These are phyloP conservation scores for Hucho hucho DNA, from an alignment of 2,113 vertebrate species.

Conservation along the genomic window DNA sequence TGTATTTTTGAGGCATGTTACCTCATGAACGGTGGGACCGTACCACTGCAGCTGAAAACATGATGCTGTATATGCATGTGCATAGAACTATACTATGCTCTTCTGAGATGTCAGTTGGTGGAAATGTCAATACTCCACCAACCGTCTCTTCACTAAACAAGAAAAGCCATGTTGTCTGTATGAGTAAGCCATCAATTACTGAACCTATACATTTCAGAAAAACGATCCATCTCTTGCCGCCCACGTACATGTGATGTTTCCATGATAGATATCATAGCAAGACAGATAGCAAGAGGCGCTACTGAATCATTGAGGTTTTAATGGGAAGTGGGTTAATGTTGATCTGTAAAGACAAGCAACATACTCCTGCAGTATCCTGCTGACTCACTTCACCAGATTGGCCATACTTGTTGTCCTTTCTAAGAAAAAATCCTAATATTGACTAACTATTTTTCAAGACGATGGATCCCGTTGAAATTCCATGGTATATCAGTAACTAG, in stretches of 20 bases:
- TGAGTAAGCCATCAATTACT: not conserved
- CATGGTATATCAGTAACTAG: not conserved
- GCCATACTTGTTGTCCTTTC: not conserved
- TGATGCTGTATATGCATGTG: not conserved
- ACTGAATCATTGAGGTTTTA: not conserved
- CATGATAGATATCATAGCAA: not conserved
- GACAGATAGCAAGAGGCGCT: not conserved
- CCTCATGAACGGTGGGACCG: slow-evolving; percentile 49
- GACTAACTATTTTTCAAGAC: not conserved
- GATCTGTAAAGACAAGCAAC: not conserved
- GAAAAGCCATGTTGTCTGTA: not conserved
- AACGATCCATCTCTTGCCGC: not conserved
- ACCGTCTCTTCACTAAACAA: not conserved
- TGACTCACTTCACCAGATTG: not conserved
- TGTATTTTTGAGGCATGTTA: slow-evolving; percentile 28
- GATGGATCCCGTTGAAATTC: not conserved
- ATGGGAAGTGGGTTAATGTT: not conserved
- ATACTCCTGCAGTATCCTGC: not conserved
- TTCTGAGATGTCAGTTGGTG: not conserved
- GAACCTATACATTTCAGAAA: not conserved
- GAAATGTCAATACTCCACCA: slow-evolving; percentile 6
- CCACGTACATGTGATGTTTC: not conserved
- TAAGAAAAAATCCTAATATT: not conserved
- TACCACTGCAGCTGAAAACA: slow-evolving; percentile 33
- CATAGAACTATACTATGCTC: slow-evolving; percentile 12